Evolutionary conservation across 37 sponge, comb jelly and placozoan genomes (phyloP).

Genomic region (Cliona cf. orientalis): DNA sequence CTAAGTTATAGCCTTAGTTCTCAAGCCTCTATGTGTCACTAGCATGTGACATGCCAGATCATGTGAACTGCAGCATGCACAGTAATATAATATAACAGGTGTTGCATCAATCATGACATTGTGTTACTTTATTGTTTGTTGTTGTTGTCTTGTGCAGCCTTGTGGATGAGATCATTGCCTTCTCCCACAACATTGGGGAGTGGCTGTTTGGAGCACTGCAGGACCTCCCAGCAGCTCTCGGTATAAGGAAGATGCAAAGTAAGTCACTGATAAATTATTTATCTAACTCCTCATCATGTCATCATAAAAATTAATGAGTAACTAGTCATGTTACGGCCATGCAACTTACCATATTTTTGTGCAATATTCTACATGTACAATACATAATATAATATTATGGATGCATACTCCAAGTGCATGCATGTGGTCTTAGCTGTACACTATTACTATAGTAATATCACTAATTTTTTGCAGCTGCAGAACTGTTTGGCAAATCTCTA

Average conservation of each 20-base stretch:
- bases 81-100: too few species aligned
- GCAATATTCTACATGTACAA: neutral
- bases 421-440: neutral
- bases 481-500: slow-evolving; percentile 78
- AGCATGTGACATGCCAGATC: too few species aligned
- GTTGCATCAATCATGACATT: too few species aligned
- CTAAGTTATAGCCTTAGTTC: too few species aligned
- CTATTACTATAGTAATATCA: neutral
- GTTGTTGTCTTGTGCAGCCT: slow-evolving; percentile 33
- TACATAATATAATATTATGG: neutral
- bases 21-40: too few species aligned
- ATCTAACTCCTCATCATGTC: neutral
- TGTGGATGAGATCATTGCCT: slow-evolving; percentile 52
- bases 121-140: neutral
- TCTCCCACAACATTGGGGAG: slow-evolving; percentile 65
- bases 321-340: neutral
- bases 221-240: slow-evolving; percentile 68
- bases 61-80: too few species aligned
- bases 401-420: neutral
- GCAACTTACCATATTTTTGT: neutral
- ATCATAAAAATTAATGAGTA: neutral
- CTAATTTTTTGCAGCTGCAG: slow-evolving; percentile 60
- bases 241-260: slow-evolving; percentile 76
- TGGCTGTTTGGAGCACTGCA: slow-evolving; percentile 70
- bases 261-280: neutral